Base-by-base conservation (phyloP, 2,888 invertebrate genomes). In the Junonia oenone region DNA sequence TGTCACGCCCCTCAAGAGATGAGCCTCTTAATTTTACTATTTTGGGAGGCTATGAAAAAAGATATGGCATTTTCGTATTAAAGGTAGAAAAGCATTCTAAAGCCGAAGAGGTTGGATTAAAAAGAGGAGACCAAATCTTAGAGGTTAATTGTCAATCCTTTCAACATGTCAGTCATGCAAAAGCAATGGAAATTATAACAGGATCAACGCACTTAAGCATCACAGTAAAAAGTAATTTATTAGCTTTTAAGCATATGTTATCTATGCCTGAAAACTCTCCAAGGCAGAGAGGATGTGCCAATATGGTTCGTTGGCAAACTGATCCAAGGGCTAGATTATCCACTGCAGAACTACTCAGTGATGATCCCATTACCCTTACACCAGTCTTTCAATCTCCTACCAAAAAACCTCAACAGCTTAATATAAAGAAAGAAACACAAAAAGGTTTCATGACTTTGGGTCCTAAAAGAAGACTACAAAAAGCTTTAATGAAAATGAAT, bases 131-230 rank as follows among this genome's bases (percentile, higher is more conserved):
- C 91, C 99, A 99, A 91, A 97, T 99, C 61, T 91, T 99, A 66
- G 98, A 99, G 90, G 98, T 99, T 0, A 99, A 99, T 83, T 98
- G 98, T 26, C 97, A 98, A 78, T 98, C 96, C 72, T 98, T 99
- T 81, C 96, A 97, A 73, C 97, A 97, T 84, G 97, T 99, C 46
- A 96, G 95, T 68, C 96, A 97, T 79, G 94, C 95, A 45, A 94
- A 95, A 74, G 99, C 99, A 8, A 91, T 98, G 82, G 99, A 99
- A 86, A 95, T 99, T 62, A 92, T 99, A 13, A 93, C 96, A 64
- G 95, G 97, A 57, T 97, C 98, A 47, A 99, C 99, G 47, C 99
- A 99, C 90, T 91, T 99, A 59, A 97, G 97, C 80, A 96, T 99
- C 67, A 97, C 97, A 53, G 97, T 99, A 49, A 99, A 98, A 88